Evolutionary conservation across 2,888 invertebrate genomes (phyloP).

Genomic region (Calliscelio sp.): DNA sequence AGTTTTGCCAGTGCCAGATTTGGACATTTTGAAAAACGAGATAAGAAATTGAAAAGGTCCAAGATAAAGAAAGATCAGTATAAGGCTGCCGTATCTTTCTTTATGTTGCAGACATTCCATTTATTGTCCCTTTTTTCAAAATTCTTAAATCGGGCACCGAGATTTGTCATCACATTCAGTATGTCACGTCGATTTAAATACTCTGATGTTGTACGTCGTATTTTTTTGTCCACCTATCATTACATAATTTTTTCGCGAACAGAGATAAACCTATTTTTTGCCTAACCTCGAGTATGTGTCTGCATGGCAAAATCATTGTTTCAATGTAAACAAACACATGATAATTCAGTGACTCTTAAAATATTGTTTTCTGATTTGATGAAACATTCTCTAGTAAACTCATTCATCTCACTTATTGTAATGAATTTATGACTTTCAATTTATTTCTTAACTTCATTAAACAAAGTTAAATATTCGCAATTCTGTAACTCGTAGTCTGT

Average conservation of each 20-base stretch:
- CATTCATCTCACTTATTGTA: background rate
- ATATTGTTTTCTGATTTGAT: background rate
- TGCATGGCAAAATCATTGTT: conserved; percentile 8
- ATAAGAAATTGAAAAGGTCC: too few species aligned
- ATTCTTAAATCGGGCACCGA: too few species aligned
- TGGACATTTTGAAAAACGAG: too few species aligned
- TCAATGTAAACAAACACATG: conserved; percentile 3
- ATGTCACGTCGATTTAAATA: conserved; percentile 3
- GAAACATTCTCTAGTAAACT: background rate
- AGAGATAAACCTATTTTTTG: background rate
- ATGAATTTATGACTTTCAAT: background rate
- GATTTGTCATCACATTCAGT: background rate
- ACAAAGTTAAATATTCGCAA: background rate
- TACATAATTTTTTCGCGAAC: conserved; percentile 1
- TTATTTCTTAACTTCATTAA: conserved; percentile 4
- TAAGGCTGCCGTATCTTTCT: too few species aligned
- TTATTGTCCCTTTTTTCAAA: too few species aligned
- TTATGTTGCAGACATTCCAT: too few species aligned
- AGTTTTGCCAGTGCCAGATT: too few species aligned
- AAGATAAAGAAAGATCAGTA: too few species aligned
- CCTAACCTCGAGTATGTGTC: background rate
- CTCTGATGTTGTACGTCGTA: background rate
- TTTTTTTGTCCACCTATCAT: conserved; percentile 4
- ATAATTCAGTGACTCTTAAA: background rate
- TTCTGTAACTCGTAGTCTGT: background rate